Evolutionary conservation across 2,888 invertebrate genomes (phyloP), one percentile per base, ranked within the genome.

Genomic region (Lasioglossum lativentre): DNA sequence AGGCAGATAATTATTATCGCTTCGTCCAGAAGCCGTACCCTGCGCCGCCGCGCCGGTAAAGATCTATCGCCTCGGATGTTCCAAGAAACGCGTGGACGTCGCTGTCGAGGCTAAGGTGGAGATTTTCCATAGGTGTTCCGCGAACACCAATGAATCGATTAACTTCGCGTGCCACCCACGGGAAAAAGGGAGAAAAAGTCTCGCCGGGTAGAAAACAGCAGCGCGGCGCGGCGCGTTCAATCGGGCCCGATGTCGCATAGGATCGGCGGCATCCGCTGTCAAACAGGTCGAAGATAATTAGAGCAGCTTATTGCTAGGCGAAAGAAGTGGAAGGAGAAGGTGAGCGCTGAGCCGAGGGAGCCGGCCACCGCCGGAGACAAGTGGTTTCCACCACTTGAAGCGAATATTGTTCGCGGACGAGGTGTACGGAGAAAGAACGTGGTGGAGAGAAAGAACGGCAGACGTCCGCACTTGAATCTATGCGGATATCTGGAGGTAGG

Each of bases 401-500:
- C 83, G 89, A 89, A 91, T 88, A 90, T 87, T 87, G 86, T 86
- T 89, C 87, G 87, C 85, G 88, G 86, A 87, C 85, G 89, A 83
- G 87, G 86, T 75, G 78, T 80, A 84, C 72, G 80, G 85, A 87
- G 86, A 85, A 88, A 83, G 86, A 88, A 88, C 72, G 83, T 76
- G 81, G 73, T 85, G 82, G 83, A 85, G 88, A 89, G 91, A 84
- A 86, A 83, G 86, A 86, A 83, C 86, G 79, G 80, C 88, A 86
- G 83, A 90, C 88, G 88, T 86, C 84, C 89, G 88, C 86, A 85
- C 89, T 90, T 86, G 90, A 90, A 86, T 90, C 90, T 88, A 87
- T 89, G 90, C 89, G 89, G 90, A 89, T 89, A 87, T 88, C 83
- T 79, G 86, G 72, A 75, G 88, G 77, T 77, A 78, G 77, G 66